Evolutionary conservation across 1,140 invertebrate species (phyloP).

Genomic region (Bombus picipes): DNA sequence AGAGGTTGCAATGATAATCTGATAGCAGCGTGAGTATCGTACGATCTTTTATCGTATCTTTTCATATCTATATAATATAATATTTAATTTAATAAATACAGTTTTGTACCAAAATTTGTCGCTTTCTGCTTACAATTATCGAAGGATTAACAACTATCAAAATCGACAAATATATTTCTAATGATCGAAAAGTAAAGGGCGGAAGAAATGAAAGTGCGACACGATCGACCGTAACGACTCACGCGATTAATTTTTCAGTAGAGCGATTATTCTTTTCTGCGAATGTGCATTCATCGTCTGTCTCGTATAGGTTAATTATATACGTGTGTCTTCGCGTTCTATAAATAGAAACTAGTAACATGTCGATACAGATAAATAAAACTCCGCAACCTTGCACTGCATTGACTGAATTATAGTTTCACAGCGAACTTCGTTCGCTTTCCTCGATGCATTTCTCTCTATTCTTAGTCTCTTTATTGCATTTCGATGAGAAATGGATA

Average conservation of each 20-base stretch:
- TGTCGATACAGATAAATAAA: constrained; percentile 59
- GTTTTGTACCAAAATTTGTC: neutral
- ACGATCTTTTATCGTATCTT: too few relatives aligned
- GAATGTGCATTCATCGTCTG: neutral
- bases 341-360: constrained; percentile 65
- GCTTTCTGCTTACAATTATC: neutral
- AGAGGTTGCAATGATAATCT: too few relatives aligned
- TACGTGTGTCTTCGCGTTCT: constrained; percentile 27
- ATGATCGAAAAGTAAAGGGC: neutral
- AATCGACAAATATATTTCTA: neutral
- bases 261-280: neutral
- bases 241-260: constrained; percentile 1
- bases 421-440: neutral
- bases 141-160: too few relatives aligned
- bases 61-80: neutral
- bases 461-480: neutral
- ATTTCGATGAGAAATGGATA: neutral
- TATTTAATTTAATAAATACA: neutral
- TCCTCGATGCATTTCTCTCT: neutral
- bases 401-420: constrained; percentile 63
- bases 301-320: constrained; percentile 47
- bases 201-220: neutral
- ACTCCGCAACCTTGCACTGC: constrained; percentile 61
- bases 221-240: neutral
- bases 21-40: too few relatives aligned